These are phyloP conservation scores for Ciconia maguari DNA, from an alignment of 2,113 vertebrate genomes.

Conservation along the genomic window DNA sequence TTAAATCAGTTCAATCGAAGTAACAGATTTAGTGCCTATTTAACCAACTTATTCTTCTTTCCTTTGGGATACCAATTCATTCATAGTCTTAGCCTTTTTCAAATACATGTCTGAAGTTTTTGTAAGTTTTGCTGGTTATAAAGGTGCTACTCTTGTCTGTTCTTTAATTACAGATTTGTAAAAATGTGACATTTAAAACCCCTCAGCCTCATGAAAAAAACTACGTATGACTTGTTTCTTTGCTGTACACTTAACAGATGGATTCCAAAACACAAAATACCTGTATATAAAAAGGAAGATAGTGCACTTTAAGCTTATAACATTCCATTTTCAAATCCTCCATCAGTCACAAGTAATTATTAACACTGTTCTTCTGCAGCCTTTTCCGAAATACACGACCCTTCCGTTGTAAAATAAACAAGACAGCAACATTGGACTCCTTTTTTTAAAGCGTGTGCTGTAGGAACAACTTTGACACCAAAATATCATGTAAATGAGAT, in stretches of 20 bases:
- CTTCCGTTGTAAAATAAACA: neutral
- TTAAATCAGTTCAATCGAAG: neutral
- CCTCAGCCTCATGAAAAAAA: constrained; percentile 1
- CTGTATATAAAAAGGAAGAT: constrained; percentile 48
- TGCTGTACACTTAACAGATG: constrained; percentile 30
- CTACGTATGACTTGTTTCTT: neutral
- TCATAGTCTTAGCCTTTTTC: neutral
- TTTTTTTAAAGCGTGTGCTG: neutral
- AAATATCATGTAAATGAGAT: constrained; percentile 11
- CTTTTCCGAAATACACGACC: neutral
- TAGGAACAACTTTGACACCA: constrained; percentile 21
- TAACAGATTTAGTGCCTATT: neutral
- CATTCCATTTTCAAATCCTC: constrained; percentile 34
- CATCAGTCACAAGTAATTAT: neutral
- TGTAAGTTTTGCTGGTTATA: constrained; percentile 29
- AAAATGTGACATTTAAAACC: constrained; percentile 47
- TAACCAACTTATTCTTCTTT: neutral
- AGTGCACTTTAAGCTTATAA: constrained; percentile 30
- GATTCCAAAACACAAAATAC: constrained; percentile 28
- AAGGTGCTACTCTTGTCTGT: constrained; percentile 13
- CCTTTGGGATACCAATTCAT: neutral
- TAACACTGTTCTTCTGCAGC: constrained; percentile 25
- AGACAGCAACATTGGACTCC: neutral
- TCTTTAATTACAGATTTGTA: neutral
- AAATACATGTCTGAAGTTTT: constrained; percentile 10